A percentile compares a stretch with the other conserved stretches of the same genome.
phyloP scores from a whole-genome alignment of 2,113 vertebrate genomes.

The Pitta sordida region DNA sequence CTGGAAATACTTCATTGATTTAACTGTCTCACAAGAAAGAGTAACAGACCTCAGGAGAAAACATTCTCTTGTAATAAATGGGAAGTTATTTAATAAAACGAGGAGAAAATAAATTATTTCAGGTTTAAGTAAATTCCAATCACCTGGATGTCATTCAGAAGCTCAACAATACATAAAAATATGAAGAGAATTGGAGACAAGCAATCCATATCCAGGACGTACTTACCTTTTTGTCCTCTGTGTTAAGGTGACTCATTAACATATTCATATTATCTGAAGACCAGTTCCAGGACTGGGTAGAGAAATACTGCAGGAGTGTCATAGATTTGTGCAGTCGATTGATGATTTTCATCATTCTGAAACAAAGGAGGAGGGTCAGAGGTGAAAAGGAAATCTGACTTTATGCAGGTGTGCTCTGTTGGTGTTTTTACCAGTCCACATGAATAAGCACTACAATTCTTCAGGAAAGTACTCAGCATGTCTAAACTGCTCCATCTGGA shows the following conservation, averaged over 20 bases:
- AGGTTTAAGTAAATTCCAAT: background rate
- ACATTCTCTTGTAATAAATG: background rate
- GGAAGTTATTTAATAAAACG: background rate
- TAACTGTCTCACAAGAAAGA: background rate
- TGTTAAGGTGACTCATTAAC: slow-evolving; percentile 86
- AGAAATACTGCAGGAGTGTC: slow-evolving; percentile 89
- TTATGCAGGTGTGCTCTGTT: background rate
- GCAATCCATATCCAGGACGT: background rate
- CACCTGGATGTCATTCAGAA: background rate
- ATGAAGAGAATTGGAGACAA: background rate
- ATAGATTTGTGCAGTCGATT: slow-evolving; percentile 86
- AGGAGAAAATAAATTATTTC: background rate
- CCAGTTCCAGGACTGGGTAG: slow-evolving; percentile 91
- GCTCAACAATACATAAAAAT: background rate
- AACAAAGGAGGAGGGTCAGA: background rate
- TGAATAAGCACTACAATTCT: background rate
- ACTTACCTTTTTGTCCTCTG: slow-evolving; percentile 87
- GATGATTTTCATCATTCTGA: slow-evolving; percentile 91
- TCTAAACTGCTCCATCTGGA: background rate
- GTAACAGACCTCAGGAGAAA: background rate
- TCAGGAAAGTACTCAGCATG: background rate
- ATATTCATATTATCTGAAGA: slow-evolving; percentile 89
- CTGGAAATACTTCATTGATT: background rate
- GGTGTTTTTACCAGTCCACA: background rate
- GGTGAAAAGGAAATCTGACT: background rate